Conservation (phyloP, 1,140 invertebrate genomes). For the Lordiphosa stackelbergi region DNA sequence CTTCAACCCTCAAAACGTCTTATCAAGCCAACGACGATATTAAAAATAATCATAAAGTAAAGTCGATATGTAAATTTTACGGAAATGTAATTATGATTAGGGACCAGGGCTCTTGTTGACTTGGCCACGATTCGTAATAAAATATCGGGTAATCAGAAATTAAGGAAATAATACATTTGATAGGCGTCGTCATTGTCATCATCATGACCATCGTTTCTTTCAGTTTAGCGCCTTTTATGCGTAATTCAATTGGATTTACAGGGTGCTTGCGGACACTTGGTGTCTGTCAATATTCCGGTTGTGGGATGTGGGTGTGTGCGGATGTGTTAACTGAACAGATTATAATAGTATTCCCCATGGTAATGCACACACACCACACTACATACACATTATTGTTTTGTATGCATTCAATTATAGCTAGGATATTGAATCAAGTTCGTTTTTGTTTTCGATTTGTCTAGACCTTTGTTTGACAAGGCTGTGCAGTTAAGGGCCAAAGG, state of each 20-base stretch:
- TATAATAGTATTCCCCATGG: conserved; percentile 63
- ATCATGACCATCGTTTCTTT: conserved; percentile 54
- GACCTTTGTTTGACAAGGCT: conserved; percentile 58
- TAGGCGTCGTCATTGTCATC: conserved; percentile 25
- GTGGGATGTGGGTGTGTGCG: conserved; percentile 14
- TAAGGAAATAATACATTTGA: conserved; percentile 64
- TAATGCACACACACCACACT: conserved; percentile 28
- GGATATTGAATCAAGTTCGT: conserved; percentile 58
- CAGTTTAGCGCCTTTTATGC: conserved; percentile 70
- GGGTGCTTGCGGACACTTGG: conserved; percentile 72
- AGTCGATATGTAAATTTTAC: conserved; percentile 69
- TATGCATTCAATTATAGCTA: conserved; percentile 70
- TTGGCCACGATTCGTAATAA: conserved; percentile 39
- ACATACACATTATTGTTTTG: conserved; percentile 15
- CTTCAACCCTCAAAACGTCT: conserved; percentile 20
- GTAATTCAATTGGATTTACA: conserved; percentile 74
- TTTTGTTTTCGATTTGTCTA: conserved; percentile 71
- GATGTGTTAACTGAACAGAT: conserved; percentile 59
- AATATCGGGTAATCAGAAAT: conserved; percentile 68
- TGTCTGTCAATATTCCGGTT: conserved; percentile 61
- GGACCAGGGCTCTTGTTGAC: conserved; percentile 1
- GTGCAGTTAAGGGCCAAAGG: conserved; percentile 15
- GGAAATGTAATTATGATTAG: conserved; percentile 68
- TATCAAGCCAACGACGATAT: conserved; percentile 31
- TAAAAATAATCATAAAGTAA: conserved; percentile 50